Percentiles rank a stretch among this genome's conserved stretches.
phyloP scores from a whole-genome alignment of 2,888 invertebrate species.

The Furcula furcula region DNA sequence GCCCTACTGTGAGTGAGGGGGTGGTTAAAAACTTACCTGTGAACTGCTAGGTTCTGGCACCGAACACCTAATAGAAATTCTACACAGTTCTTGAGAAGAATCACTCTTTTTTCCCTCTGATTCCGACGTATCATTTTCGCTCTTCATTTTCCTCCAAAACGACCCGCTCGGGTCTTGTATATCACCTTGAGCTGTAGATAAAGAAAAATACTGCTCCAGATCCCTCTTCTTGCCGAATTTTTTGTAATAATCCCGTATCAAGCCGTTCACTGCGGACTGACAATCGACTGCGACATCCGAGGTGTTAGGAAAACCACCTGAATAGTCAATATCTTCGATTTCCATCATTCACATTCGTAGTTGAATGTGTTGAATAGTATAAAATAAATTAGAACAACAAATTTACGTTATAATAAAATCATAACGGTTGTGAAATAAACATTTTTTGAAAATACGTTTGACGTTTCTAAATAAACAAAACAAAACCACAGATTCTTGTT shows the following conservation, averaged over 20 bases:
- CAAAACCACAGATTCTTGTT: conserved; percentile 15
- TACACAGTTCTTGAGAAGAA: conserved; percentile 66
- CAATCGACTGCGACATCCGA: conserved; percentile 30
- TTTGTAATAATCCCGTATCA: conserved; percentile 84
- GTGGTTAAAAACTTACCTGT: conserved; percentile 40
- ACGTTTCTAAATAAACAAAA: conserved; percentile 16
- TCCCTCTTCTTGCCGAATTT: conserved; percentile 85
- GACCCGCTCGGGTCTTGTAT: conserved; percentile 60
- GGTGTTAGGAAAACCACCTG: conserved; percentile 16
- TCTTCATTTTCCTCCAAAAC: conserved; percentile 74
- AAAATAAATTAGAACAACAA: conserved; percentile 4
- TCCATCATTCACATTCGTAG: conserved; percentile 46
- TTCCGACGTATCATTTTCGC: conserved; percentile 64
- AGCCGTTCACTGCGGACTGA: conserved; percentile 58
- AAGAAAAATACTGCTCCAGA: conserved; percentile 85
- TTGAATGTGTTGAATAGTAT: conserved; percentile 6
- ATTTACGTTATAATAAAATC: conserved; percentile 22
- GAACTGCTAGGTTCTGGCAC: conserved; percentile 53
- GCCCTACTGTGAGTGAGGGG: too few species aligned
- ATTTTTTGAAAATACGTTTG: conserved; percentile 34
- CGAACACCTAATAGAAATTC: conserved; percentile 69
- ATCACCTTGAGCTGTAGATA: conserved; percentile 69
- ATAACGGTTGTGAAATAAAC: conserved; percentile 21
- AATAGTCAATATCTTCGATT: conserved; percentile 40
- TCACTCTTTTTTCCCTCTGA: conserved; percentile 63